These are phyloP conservation scores for Platysteira castanea DNA, from an alignment of 2,113 vertebrate genomes.

Conservation along the genomic window DNA sequence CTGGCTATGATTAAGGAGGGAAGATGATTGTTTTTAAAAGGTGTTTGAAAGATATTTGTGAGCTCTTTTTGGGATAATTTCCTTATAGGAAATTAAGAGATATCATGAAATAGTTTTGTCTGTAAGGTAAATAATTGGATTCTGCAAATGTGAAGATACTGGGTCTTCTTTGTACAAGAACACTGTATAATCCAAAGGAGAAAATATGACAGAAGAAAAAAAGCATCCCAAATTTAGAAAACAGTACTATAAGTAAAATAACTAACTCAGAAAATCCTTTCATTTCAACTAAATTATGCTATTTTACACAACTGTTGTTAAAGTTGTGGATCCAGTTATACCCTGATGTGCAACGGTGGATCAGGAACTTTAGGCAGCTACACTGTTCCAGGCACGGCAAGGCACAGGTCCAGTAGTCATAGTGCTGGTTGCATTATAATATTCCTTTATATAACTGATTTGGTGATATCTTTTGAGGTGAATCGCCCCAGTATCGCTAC, in stretches of 20 bases:
- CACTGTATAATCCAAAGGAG: not conserved
- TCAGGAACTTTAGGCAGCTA: not conserved
- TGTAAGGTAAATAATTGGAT: not conserved
- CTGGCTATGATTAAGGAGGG: not conserved
- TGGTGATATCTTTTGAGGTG: not conserved
- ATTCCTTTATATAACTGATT: not conserved
- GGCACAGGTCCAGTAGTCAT: not conserved
- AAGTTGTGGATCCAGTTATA: not conserved
- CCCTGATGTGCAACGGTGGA: not conserved
- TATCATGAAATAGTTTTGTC: not conserved
- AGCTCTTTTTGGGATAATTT: not conserved
- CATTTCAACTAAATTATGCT: not conserved
- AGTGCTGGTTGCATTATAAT: not conserved
- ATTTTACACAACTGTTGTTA: not conserved
- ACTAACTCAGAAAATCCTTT: not conserved
- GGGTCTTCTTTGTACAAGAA: not conserved
- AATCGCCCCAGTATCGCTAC: fast-evolving
- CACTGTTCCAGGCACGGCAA: not conserved
- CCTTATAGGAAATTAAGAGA: not conserved
- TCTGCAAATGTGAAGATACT: not conserved
- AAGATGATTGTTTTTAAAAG: not conserved
- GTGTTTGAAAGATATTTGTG: not conserved
- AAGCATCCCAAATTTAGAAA: not conserved
- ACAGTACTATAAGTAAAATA: not conserved
- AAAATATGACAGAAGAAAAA: not conserved